These are phyloP conservation scores for Eulacestoma nigropectus DNA, from an alignment of 2,113 vertebrate species.

Conservation along the genomic window DNA sequence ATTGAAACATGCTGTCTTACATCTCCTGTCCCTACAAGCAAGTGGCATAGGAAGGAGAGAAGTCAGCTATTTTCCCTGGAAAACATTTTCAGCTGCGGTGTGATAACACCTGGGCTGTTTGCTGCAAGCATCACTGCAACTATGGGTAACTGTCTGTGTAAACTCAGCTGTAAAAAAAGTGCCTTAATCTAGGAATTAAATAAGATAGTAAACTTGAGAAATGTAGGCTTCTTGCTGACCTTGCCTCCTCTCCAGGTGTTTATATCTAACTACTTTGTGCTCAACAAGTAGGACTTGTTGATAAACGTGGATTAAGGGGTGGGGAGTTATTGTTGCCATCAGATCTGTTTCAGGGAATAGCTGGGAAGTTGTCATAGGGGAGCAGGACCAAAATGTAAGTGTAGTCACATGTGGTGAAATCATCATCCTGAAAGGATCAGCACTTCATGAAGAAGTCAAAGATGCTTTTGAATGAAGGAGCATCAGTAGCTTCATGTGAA, in stretches of 20 bases:
- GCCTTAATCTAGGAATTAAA: not conserved
- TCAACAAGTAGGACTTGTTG: not conserved
- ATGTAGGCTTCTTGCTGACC: not conserved
- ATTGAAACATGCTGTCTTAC: not conserved
- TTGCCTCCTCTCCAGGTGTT: not conserved
- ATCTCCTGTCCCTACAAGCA: not conserved
- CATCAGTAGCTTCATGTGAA: not conserved
- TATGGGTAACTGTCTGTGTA: not conserved
- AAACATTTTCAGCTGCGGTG: not conserved
- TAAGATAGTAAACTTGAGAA: not conserved
- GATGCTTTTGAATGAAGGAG: not conserved
- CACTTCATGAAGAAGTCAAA: not conserved
- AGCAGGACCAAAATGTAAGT: accelerated
- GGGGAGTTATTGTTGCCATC: not conserved
- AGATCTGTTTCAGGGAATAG: not conserved
- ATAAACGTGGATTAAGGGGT: not conserved
- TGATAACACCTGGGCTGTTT: not conserved
- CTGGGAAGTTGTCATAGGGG: not conserved
- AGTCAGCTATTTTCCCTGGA: not conserved
- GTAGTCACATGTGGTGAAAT: not conserved
- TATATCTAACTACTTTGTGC: not conserved
- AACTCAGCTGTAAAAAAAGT: not conserved
- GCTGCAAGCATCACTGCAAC: not conserved
- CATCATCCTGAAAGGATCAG: not conserved
- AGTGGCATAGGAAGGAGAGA: not conserved